Evolutionary conservation across 2,797 vertebrate species (phyloP), one percentile per base, ranked within the genome.

Genomic region (Lithobates sylvaticus): DNA sequence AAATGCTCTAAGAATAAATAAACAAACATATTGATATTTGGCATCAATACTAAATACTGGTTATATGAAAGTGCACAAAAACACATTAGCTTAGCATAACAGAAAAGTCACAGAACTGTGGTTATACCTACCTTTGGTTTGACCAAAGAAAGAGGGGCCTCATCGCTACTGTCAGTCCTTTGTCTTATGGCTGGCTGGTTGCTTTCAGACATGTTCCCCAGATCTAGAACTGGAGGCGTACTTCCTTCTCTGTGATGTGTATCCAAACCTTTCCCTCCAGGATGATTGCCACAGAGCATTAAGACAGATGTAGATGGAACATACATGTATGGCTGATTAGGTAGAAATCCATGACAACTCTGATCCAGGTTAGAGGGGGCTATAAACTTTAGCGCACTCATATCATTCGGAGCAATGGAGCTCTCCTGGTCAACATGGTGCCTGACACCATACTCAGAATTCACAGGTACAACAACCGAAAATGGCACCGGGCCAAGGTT

Each of bases 301-400:
- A 98, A 92, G 84, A 98, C 89, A 0, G 97, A 96, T 16, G 96
- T 91, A 83, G 97, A 96, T 0, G 97, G 95, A 88, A 98, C 91
- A 75, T 95, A 97, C 58, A 97, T 90, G 85, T 96, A 91, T 15
- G 95, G 95, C 75, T 92, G 93, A 65, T 65, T 88, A 1, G 92
- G 78, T 29, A 93, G 71, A 72, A 91, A 58, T 7, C 91, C 39
- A 68, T 91, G 84, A 82, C 90, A 91, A 42, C 83, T 73, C 12
- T 82, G 86, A 42, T 94, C 93, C 50, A 82, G 88, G 83, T 79
- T 29, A 13, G 89, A 10, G 0, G 0, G 13, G 2, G 88, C 75
- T 44, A 85, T 15, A 21, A 76, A 8, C 10, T n/a, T 83, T 42
- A 72, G 12, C 87, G 90, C 74, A 6, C 77, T 88, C 23, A 90